Evolutionary conservation across 1,140 invertebrate genomes (phyloP), one percentile per base, ranked within the genome.

Genomic region (Leptinotarsa defecta): DNA sequence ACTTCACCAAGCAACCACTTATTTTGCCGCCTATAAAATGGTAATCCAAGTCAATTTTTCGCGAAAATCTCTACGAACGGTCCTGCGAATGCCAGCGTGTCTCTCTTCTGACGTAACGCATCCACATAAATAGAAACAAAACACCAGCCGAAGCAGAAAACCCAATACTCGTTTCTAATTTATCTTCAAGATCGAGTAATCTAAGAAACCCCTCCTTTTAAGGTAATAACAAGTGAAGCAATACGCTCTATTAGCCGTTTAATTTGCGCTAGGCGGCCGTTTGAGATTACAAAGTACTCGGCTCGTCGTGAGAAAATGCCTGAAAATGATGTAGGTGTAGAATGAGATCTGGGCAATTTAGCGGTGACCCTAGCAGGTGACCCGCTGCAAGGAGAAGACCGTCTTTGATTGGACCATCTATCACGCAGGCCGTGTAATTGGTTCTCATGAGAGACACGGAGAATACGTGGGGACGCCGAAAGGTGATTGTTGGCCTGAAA

Each of bases 401-500:
- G 62, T 76, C 78, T 78, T 77, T 82, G 81, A 84, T 84, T 84
- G 83, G 83, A 79, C 81, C 79, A 84, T 84, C 83, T 79, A 84
- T 84, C 83, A 84, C 78, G 61, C 74, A 48, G 78, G 73, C 77
- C 73, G 79, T 75, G 81, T 84, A 84, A 84, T 84, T 84, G 83
- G 83, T 84, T 84, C 83, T 81, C 83, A 83, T 82, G 77, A 78
- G 75, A 78, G 77, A 81, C 80, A 74, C 74, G 78, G 76, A 2
- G n/a, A 5, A 15, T 57, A 57, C 52, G 76, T 76, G 80, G 77
- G 77, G 76, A 76, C 74, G 70, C 80, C 79, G 76, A 81, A 76
- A 79, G 78, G 82, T 84, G 83, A 84, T 84, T 83, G 82, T 83
- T 83, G 82, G 82, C 82, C 82, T 82, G 79, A 78, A 81, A 81